Conservation (phyloP, 92 coral and sea anemone genomes). For the Montipora capitata region DNA sequence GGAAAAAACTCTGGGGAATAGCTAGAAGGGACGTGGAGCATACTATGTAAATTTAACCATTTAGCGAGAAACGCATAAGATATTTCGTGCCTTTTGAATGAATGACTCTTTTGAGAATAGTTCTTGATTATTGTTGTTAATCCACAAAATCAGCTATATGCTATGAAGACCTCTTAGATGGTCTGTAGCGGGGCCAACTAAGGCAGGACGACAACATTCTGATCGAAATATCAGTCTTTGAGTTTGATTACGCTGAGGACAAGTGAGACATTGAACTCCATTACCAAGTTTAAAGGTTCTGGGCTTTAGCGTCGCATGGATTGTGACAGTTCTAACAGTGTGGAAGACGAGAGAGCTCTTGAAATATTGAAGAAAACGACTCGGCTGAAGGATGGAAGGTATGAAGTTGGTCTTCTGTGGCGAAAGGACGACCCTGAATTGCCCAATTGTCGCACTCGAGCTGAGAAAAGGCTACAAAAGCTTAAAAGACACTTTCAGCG, state of each 20-base stretch:
- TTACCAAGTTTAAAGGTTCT: background rate
- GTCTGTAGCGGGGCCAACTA: no score
- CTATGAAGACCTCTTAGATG: no score
- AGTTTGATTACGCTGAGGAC: slow-evolving; percentile 39
- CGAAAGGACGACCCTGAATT: slow-evolving; percentile 1
- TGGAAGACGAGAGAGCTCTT: no score
- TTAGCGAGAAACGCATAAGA: no score
- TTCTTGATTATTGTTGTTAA: slow-evolving; percentile 59
- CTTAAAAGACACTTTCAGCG: background rate
- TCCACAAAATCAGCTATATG: slow-evolving; percentile 16
- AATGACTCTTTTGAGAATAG: no score
- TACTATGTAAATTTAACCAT: no score
- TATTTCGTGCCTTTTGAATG: no score
- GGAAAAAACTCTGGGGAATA: no score
- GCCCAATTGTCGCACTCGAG: slow-evolving; percentile 65
- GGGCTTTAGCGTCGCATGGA: slow-evolving; percentile 58
- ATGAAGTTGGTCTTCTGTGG: slow-evolving; percentile 67
- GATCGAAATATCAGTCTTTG: slow-evolving; percentile 55
- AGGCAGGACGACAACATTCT: slow-evolving; percentile 28
- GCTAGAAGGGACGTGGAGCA: no score
- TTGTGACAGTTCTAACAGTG: background rate
- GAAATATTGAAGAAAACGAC: slow-evolving; percentile 48
- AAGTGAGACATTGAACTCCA: slow-evolving; percentile 19
- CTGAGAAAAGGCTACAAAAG: slow-evolving; percentile 45
- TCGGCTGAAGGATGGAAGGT: slow-evolving; percentile 22